Conservation (phyloP, 2,797 vertebrate species). For the Pristis pectinata region DNA sequence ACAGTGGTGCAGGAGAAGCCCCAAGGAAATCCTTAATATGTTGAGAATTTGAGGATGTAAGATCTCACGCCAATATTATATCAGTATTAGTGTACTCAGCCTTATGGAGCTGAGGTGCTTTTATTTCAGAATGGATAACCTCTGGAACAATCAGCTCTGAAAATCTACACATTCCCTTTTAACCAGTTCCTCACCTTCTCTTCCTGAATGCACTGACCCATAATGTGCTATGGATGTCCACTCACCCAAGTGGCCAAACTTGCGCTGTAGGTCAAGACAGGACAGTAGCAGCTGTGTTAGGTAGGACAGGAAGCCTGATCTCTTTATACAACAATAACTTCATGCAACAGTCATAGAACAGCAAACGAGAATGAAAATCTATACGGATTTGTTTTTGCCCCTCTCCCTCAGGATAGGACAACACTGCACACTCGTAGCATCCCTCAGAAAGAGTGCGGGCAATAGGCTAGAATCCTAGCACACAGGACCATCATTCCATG, state of each 20-base stretch:
- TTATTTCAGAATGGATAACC: neutral
- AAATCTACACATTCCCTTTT: neutral
- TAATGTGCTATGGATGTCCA: neutral
- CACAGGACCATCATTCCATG: neutral
- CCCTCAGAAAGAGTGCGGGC: neutral
- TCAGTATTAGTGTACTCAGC: too few species aligned
- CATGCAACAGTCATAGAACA: neutral
- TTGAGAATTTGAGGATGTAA: neutral
- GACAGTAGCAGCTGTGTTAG: neutral
- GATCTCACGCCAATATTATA: neutral
- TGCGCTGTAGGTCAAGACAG: too few species aligned
- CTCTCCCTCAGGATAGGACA: neutral
- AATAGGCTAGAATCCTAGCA: neutral
- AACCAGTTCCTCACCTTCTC: neutral
- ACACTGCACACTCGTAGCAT: too few species aligned
- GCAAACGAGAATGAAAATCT: neutral
- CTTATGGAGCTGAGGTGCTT: neutral
- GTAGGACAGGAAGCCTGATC: neutral
- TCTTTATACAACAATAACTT: neutral
- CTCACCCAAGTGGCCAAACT: neutral
- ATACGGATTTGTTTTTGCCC: neutral
- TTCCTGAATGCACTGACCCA: neutral
- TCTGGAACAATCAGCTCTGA: neutral
- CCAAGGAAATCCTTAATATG: neutral
- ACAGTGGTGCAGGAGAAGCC: neutral